These are phyloP conservation scores for Shinisaurus crocodilurus DNA, from an alignment of 2,113 vertebrate genomes.

Conservation along the genomic window DNA sequence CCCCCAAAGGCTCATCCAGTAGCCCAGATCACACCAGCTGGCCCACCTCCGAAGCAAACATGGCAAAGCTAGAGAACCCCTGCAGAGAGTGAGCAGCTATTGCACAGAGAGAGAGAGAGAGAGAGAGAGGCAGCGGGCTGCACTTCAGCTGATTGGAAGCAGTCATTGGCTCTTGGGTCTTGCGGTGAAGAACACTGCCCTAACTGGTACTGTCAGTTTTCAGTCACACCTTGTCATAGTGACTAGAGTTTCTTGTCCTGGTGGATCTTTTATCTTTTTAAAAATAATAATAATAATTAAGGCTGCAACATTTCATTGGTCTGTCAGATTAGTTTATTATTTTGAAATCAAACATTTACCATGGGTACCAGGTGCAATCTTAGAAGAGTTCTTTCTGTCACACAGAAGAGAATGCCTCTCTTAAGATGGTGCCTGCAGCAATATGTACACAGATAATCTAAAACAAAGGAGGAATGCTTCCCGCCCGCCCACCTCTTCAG, in stretches of 20 bases:
- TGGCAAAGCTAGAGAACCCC: too few species aligned
- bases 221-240: neutral
- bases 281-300: neutral
- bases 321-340: neutral
- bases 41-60: too few species aligned
- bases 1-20: too few species aligned
- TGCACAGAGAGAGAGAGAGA: too few species aligned
- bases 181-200: neutral
- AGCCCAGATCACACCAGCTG: too few species aligned
- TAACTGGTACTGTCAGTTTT: constrained; percentile 19
- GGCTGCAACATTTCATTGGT: neutral
- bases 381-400: neutral
- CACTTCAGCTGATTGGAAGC: too few species aligned
- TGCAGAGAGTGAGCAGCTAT: too few species aligned
- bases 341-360: neutral
- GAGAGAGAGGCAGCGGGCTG: too few species aligned
- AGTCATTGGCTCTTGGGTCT: too few species aligned
- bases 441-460: neutral
- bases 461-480: neutral
- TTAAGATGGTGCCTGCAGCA: neutral
- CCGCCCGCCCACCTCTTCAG: neutral
- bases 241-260: neutral
- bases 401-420: neutral
- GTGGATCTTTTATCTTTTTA: neutral
- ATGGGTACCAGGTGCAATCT: neutral